Evolutionary conservation across 1,140 invertebrate species (phyloP), one percentile per base, ranked within the genome.

Genomic region (Acromyrmex charruanus): DNA sequence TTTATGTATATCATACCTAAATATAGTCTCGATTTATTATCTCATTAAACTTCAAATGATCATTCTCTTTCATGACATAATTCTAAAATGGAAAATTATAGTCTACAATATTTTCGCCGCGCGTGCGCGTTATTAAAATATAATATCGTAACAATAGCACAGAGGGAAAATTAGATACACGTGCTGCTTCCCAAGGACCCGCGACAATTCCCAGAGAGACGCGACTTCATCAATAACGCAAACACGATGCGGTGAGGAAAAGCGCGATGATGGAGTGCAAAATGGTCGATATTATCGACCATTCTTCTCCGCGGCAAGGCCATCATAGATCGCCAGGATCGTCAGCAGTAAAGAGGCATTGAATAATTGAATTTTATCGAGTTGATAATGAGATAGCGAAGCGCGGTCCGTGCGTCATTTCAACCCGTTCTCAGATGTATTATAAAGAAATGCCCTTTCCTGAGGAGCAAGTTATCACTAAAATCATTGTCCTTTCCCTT

Each of bases 291-390:
- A 51, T 18, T 86, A 80, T 80, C 75, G 65, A 80, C 85, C n/a
- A 80, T 55, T 49, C 31, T 51, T 44, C 39, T 79, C 51, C 39
- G 49, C n/a, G 44, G 9, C 59, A 72, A 65, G 86, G 86, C 3
- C 68, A 68, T 63, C 49, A 18, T 53, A 61, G 49, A 87, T 87
- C 68, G 75, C 18, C 68, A 65, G 53, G 55, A 87, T 87, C 16
- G 85, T 51, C 49, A 21, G 39, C 55, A 44, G 25, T 65, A 69
- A 77, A 55, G 35, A 35, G 12, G n/a, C 66, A 25, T 14, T 55
- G 44, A 82, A 85, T 90, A 91, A 91, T 91, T 90, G 86, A 91
- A 86, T 77, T 68, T 61, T 58, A 90, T 91, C 77, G 89, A 91
- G 87, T 72, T 49, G 59, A 53, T 69, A 81, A 86, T 88, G 69